phyloP scores from a whole-genome alignment of 2,888 invertebrate species.

The Branchipolynoe longqiensis region DNA sequence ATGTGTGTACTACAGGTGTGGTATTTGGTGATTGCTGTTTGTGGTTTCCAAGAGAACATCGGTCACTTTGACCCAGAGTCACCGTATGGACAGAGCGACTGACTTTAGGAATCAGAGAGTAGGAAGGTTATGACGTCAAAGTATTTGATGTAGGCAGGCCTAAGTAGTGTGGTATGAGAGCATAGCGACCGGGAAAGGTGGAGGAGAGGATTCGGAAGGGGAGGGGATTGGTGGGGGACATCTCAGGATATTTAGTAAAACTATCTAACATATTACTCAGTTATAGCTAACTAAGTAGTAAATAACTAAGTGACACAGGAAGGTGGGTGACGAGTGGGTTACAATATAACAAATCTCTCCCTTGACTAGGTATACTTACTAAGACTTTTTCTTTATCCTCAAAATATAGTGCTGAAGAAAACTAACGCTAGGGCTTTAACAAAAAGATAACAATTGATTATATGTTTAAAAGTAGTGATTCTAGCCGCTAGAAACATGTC shows the following conservation, averaged over 20 bases:
- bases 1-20: too few species aligned
- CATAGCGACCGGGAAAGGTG: too few species aligned
- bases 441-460: constrained; percentile 17
- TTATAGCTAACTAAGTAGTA: constrained; percentile 4
- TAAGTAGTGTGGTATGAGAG: too few species aligned
- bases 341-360: constrained; percentile 1
- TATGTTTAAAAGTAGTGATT: constrained; percentile 9
- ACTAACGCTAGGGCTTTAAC: constrained; percentile 7
- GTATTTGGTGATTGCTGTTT: too few species aligned
- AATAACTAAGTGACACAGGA: not conserved
- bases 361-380: constrained; percentile 29
- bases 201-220: not conserved
- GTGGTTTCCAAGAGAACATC: too few species aligned
- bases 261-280: not conserved
- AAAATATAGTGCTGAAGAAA: constrained; percentile 21
- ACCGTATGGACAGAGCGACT: too few species aligned
- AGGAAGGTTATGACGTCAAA: too few species aligned
- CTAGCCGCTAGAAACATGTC: too few species aligned
- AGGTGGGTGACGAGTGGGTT: not conserved
- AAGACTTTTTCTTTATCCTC: constrained; percentile 27
- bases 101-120: too few species aligned
- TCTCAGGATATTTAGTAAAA: not conserved
- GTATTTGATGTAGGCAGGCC: too few species aligned
- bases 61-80: too few species aligned
- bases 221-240: not conserved